A percentile compares a stretch with the other conserved stretches of the same genome.
Conservation (phyloP, 1,140 invertebrate genomes). For the Mesaphorura yosii region DNA sequence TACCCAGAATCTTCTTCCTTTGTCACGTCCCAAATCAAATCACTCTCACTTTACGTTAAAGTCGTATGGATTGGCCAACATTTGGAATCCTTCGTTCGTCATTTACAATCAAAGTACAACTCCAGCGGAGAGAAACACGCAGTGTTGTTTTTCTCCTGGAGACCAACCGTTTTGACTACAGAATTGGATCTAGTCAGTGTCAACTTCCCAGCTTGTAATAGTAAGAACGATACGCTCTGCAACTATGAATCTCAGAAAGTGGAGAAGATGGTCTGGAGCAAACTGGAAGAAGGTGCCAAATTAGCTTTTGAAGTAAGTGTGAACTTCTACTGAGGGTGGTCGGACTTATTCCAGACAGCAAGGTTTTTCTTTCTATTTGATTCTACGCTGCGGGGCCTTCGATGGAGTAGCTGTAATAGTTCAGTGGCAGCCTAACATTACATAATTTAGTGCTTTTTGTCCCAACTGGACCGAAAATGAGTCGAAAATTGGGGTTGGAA, state of each 20-base stretch:
- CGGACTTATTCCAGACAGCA: too few species aligned
- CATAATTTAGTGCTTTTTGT: background rate
- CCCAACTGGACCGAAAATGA: constrained; percentile 3
- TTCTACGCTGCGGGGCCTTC: too few species aligned
- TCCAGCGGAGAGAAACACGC: constrained; percentile 35
- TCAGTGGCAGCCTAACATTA: background rate
- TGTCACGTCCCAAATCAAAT: constrained; percentile 44
- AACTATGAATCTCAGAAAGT: constrained; percentile 53
- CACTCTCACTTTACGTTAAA: constrained; percentile 33
- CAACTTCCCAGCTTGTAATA: constrained; percentile 34
- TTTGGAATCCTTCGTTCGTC: constrained; percentile 40
- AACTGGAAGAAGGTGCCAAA: constrained; percentile 42
- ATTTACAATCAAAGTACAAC: constrained; percentile 37
- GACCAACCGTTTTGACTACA: constrained; percentile 47
- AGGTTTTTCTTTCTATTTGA: too few species aligned
- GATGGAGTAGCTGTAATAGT: background rate
- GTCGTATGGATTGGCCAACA: constrained; percentile 39
- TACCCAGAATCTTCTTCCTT: constrained; percentile 42
- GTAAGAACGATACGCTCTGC: constrained; percentile 37
- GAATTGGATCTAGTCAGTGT: constrained; percentile 38
- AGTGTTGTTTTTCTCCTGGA: constrained; percentile 54
- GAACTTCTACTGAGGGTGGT: background rate
- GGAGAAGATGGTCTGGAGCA: constrained; percentile 52
- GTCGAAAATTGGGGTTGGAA: too few species aligned
- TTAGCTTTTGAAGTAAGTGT: constrained; percentile 40